Percentiles rank a stretch among this genome's conserved stretches.
Evolutionary conservation across 2,113 vertebrate genomes (phyloP).

Genomic region (Malurus alboscapulatus): DNA sequence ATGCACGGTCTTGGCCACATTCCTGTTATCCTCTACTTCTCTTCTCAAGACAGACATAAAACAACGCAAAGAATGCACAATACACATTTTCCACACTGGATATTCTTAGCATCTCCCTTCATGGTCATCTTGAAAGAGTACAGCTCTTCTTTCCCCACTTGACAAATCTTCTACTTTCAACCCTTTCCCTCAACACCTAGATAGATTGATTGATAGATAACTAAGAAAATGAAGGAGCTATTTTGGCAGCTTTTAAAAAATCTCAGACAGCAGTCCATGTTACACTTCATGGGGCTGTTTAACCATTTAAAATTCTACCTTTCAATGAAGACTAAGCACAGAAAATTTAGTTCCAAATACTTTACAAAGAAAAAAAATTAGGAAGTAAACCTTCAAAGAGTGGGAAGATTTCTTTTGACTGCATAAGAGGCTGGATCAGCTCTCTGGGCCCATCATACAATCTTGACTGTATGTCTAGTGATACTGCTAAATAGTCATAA

Average conservation of each 20-base stretch:
- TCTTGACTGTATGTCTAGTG: not conserved
- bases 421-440: not conserved
- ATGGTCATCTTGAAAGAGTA: not conserved
- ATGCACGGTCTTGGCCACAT: not conserved
- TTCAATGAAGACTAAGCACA: not conserved
- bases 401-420: not conserved
- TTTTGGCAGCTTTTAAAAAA: not conserved
- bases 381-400: not conserved
- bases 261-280: not conserved
- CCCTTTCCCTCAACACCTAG: not conserved
- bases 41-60: not conserved
- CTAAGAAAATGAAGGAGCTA: not conserved
- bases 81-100: not conserved
- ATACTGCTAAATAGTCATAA: not conserved
- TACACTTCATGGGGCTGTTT: not conserved
- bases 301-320: not conserved
- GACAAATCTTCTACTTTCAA: not conserved
- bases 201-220: not conserved
- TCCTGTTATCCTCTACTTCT: not conserved
- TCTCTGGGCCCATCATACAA: not conserved
- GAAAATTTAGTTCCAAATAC: not conserved
- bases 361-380: not conserved
- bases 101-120: not conserved
- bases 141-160: too few relatives aligned
- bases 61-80: not conserved